phyloP scores from a whole-genome alignment of 2,888 invertebrate genomes.

The Cepaea hortensis region DNA sequence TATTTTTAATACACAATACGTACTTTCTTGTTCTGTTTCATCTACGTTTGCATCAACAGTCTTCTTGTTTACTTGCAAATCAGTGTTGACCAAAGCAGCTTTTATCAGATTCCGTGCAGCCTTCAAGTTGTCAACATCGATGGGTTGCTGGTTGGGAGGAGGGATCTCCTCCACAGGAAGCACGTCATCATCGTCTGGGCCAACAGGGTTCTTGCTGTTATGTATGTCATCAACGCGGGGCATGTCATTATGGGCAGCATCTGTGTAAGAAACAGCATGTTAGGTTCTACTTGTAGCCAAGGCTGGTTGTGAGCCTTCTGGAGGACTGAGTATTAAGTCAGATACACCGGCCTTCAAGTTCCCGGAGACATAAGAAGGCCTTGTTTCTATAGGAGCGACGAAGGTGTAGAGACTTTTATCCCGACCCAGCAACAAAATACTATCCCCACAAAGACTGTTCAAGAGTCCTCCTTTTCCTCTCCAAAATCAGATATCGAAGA shows the following conservation, averaged over 20 bases:
- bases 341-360: too few species aligned
- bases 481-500: too few species aligned
- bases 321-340: too few species aligned
- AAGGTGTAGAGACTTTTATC: too few species aligned
- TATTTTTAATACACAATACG: not conserved
- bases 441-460: too few species aligned
- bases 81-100: not conserved
- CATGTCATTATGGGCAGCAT: not conserved
- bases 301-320: not conserved
- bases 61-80: constrained; percentile 20
- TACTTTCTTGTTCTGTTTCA: constrained; percentile 11
- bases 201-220: not conserved
- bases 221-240: too few species aligned
- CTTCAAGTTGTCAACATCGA: not conserved
- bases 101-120: not conserved
- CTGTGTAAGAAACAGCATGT: too few species aligned
- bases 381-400: too few species aligned
- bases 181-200: not conserved
- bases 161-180: not conserved
- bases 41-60: constrained; percentile 9
- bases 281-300: not conserved
- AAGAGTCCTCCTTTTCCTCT: too few species aligned
- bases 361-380: too few species aligned
- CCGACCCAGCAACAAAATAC: too few species aligned
- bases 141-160: not conserved